These are phyloP conservation scores for Ceryle rudis DNA, from an alignment of 2,797 vertebrate genomes.

Conservation along the genomic window DNA sequence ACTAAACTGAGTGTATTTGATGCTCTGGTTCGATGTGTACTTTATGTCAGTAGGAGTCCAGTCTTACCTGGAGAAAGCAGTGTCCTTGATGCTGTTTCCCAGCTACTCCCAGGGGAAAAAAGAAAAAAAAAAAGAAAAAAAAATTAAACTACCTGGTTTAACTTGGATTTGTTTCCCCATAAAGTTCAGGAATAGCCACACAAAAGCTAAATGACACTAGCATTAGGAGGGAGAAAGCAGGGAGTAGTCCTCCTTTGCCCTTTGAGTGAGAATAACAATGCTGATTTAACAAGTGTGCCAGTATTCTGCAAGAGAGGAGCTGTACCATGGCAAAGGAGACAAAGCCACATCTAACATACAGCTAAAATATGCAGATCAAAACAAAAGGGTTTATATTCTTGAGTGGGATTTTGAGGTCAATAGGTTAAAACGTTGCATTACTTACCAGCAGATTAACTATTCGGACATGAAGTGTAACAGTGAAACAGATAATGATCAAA, in stretches of 20 bases:
- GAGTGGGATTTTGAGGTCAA: not conserved
- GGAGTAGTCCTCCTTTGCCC: not conserved
- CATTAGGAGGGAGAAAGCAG: not conserved
- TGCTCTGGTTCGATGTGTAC: not conserved
- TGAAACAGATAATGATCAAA: not conserved
- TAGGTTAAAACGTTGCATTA: not conserved
- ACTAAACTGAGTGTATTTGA: not conserved
- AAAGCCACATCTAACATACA: not conserved
- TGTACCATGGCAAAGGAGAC: rapidly evolving
- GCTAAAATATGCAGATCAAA: not conserved
- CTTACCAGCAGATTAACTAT: not conserved
- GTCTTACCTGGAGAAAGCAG: not conserved
- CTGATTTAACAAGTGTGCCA: not conserved
- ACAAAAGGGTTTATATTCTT: not conserved
- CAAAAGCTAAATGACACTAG: not conserved
- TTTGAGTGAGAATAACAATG: not conserved
- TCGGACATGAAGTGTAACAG: not conserved
- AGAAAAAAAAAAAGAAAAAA: no score
- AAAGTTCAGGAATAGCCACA: not conserved
- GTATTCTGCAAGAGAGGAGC: not conserved
- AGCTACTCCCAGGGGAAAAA: not conserved
- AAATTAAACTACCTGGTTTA: not conserved
- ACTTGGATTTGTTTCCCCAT: not conserved
- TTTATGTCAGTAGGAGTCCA: not conserved
- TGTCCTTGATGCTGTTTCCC: not conserved